These are phyloP conservation scores for Isotomurus palustris DNA, from an alignment of 2,888 invertebrate species.

Conservation along the genomic window DNA sequence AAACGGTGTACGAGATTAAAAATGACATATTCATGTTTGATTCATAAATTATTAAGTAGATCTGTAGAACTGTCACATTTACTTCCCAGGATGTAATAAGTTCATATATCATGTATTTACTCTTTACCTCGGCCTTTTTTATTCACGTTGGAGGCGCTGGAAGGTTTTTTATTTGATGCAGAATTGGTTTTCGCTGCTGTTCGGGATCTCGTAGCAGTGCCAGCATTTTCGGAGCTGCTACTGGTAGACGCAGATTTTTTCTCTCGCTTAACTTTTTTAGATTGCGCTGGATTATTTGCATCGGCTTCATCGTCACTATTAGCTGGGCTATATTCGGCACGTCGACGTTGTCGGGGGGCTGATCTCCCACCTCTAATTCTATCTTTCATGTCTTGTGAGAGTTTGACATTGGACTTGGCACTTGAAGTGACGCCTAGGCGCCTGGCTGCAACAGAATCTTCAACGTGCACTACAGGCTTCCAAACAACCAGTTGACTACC, in stretches of 20 bases:
- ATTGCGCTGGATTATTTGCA: neutral
- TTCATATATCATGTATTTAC: too few relatives aligned
- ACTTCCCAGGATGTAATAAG: too few relatives aligned
- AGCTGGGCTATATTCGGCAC: constrained; percentile 22
- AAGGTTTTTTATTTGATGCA: neutral
- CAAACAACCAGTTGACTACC: constrained; percentile 29
- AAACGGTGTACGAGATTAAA: too few relatives aligned
- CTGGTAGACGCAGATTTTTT: neutral
- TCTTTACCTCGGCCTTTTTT: too few relatives aligned
- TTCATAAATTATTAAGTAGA: too few relatives aligned
- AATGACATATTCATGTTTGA: too few relatives aligned
- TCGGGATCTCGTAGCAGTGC: neutral
- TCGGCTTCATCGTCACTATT: constrained; percentile 16
- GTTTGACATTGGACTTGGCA: neutral
- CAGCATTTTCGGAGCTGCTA: neutral
- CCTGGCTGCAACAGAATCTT: constrained; percentile 1
- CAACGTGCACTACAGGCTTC: constrained; percentile 8
- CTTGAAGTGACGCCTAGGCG: neutral
- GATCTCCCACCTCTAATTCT: neutral
- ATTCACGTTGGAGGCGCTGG: too few relatives aligned
- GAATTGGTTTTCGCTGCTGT: neutral
- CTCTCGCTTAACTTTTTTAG: constrained; percentile 1
- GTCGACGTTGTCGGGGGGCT: constrained; percentile 8
- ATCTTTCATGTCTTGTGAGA: neutral
- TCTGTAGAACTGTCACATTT: too few relatives aligned